Percentiles rank a stretch among this genome's conserved stretches.
Conservation (phyloP, 2,113 vertebrate genomes). For the Ctenomys sociabilis region DNA sequence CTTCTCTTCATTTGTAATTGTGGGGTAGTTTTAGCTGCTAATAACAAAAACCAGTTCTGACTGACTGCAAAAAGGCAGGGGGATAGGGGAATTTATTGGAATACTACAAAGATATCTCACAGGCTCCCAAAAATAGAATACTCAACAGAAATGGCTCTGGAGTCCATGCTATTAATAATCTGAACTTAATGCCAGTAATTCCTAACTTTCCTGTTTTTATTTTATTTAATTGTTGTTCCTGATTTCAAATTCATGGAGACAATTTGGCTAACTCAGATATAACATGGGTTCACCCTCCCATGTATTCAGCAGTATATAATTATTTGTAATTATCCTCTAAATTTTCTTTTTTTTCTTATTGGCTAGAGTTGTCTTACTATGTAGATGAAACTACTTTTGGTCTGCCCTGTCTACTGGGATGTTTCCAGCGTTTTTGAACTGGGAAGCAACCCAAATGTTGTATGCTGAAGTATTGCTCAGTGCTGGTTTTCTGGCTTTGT, state of each 20-base stretch:
- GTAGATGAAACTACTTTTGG: neutral
- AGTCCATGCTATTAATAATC: neutral
- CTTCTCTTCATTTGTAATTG: conserved; percentile 51
- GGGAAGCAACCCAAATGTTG: neutral
- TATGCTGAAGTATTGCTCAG: neutral
- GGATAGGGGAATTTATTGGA: conserved; percentile 1
- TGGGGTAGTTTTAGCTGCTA: conserved; percentile 55
- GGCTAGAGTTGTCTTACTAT: neutral
- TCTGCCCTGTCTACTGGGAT: neutral
- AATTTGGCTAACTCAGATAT: neutral
- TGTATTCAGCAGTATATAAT: neutral
- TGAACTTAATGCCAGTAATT: neutral
- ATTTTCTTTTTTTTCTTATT: too few relatives aligned
- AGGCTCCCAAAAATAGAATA: conserved; percentile 1
- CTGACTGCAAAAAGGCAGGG: conserved; percentile 30
- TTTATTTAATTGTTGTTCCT: neutral
- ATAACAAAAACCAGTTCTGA: conserved; percentile 69
- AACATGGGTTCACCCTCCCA: neutral
- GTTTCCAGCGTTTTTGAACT: neutral
- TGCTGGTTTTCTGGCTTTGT: neutral
- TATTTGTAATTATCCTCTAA: too few relatives aligned
- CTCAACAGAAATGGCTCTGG: neutral
- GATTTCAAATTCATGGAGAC: conserved; percentile 27
- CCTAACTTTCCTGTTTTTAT: neutral
- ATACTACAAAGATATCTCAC: neutral